phyloP scores from a whole-genome alignment of 1,140 invertebrate genomes.

The Drosophila lacertosa region DNA sequence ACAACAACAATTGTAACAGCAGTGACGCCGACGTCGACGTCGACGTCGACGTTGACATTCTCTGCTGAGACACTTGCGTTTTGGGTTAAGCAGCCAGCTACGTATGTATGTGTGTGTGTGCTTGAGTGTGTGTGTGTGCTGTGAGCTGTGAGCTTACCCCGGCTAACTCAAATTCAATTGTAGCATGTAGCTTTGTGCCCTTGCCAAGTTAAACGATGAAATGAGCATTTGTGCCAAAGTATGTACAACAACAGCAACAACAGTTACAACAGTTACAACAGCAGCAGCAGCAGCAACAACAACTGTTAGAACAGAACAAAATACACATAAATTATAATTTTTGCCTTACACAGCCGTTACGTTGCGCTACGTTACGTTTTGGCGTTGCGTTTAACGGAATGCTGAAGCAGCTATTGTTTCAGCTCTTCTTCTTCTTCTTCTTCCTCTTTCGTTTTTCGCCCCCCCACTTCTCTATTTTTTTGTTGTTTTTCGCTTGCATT shows the following conservation, averaged over 20 bases:
- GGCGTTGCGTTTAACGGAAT: conserved; percentile 38
- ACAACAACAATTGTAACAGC: conserved; percentile 22
- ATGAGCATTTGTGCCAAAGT: conserved; percentile 69
- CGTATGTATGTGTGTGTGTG: conserved; percentile 10
- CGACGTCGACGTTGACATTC: conserved; percentile 20
- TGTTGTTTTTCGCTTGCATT: conserved; percentile 57
- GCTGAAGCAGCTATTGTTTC: conserved; percentile 61
- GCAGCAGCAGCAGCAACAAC: conserved; percentile 39
- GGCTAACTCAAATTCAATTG: conserved; percentile 77
- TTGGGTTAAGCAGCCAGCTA: conserved; percentile 75
- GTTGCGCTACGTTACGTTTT: conserved; percentile 77
- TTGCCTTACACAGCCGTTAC: conserved; percentile 69
- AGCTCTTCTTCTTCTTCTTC: conserved; percentile 20
- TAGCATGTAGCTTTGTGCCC: conserved; percentile 69
- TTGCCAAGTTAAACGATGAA: conserved; percentile 79
- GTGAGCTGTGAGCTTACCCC: conserved; percentile 53
- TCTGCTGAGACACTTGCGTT: conserved; percentile 66
- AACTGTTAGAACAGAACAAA: conserved; percentile 46
- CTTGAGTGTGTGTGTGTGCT: conserved; percentile 19
- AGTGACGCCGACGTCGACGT: neutral
- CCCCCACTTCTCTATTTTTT: too few relatives aligned
- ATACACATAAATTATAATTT: conserved; percentile 79
- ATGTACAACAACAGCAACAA: conserved; percentile 37
- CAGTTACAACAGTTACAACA: conserved; percentile 14
- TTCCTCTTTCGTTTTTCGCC: neutral